A percentile compares a stretch with the other conserved stretches of the same genome.
Conservation (phyloP, 2,113 vertebrate species). For the Uria aalge region DNA sequence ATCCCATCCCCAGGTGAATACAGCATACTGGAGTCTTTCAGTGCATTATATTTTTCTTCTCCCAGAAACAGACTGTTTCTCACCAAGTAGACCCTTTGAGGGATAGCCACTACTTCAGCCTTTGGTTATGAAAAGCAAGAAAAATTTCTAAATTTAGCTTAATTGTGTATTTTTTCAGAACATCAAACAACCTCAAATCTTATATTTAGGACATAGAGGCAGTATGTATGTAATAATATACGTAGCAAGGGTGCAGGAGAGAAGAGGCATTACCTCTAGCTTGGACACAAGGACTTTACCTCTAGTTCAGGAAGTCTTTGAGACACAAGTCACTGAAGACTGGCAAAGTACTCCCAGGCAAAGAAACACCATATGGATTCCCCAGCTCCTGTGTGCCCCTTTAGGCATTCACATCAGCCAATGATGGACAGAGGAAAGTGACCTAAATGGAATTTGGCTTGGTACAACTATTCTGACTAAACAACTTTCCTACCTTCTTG, state of each 20-base stretch:
- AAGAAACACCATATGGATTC: background rate
- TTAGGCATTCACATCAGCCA: background rate
- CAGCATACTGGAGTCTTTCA: background rate
- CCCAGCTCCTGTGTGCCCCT: background rate
- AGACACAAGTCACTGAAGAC: background rate
- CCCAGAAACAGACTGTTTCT: background rate
- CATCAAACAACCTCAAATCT: background rate
- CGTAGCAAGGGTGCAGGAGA: background rate
- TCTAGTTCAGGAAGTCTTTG: background rate
- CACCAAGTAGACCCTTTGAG: background rate
- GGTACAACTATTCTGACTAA: background rate
- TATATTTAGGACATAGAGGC: background rate
- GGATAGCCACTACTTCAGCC: background rate
- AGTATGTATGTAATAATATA: background rate
- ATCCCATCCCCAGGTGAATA: background rate
- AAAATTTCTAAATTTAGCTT: background rate
- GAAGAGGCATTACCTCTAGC: background rate
- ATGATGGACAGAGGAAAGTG: background rate
- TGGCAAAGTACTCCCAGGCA: background rate
- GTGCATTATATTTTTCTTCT: background rate
- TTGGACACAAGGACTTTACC: background rate
- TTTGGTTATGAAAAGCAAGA: background rate
- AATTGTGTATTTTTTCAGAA: background rate
- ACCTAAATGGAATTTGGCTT: background rate
- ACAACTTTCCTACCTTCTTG: background rate